Conservation (phyloP, 2,113 vertebrate genomes). For the Tetraodon nigroviridis region DNA sequence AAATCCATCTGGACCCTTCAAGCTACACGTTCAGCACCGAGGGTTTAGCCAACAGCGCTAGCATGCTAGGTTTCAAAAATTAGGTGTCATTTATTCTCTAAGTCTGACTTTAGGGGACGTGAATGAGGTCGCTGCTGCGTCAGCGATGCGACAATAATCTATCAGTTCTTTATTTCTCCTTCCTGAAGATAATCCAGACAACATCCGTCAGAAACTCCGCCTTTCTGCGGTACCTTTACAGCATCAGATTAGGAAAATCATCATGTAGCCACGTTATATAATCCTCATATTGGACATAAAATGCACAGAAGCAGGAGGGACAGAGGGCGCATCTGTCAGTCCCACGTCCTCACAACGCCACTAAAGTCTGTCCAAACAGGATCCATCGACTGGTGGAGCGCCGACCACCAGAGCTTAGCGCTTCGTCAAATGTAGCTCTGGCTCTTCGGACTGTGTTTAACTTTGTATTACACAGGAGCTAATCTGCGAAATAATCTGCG, state of each 20-base stretch:
- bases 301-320: constrained; percentile 3
- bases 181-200: neutral
- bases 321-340: constrained; percentile 21
- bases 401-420: constrained; percentile 32
- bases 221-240: constrained; percentile 6
- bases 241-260: constrained; percentile 32
- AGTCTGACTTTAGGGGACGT: no score
- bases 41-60: no score
- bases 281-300: constrained; percentile 7
- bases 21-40: no score
- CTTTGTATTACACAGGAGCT: constrained; percentile 33
- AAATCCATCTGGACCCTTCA: no score
- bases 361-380: constrained; percentile 32
- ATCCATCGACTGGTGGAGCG: constrained; percentile 14
- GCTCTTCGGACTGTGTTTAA: constrained; percentile 10
- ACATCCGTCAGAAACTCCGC: constrained; percentile 5
- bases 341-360: neutral
- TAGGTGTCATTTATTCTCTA: no score
- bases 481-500: constrained; percentile 46
- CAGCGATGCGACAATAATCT: no score
- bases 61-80: no score
- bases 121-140: no score
- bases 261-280: constrained; percentile 8
- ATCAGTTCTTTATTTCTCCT: neutral
- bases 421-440: constrained; percentile 17